Conservation (phyloP, 2,797 vertebrate genomes). For the Hybognathus amarus region DNA sequence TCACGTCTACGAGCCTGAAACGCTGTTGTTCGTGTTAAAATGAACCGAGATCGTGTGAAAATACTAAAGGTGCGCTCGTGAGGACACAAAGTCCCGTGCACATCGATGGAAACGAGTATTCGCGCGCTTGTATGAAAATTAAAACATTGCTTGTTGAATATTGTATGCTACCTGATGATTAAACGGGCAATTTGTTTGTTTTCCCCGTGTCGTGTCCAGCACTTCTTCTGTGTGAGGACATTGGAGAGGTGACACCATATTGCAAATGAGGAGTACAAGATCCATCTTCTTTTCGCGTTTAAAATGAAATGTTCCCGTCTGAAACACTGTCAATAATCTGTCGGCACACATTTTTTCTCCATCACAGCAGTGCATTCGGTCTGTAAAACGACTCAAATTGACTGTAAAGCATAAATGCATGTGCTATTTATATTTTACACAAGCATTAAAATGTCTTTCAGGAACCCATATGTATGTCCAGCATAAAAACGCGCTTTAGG, state of each 20-base stretch:
- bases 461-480: not conserved
- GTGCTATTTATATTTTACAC: not conserved
- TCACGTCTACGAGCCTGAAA: not conserved
- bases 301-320: not conserved
- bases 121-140: not conserved
- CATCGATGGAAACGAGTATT: slow-evolving; percentile 12
- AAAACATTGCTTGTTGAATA: not conserved
- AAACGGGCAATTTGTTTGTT: not conserved
- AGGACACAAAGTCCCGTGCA: not conserved
- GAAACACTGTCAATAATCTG: not conserved
- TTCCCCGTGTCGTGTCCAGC: slow-evolving; percentile 45
- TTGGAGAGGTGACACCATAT: slow-evolving; percentile 50
- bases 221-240: slow-evolving; percentile 29
- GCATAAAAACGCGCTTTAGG: not conserved
- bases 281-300: not conserved
- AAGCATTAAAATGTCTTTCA: not conserved
- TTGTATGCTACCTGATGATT: slow-evolving; percentile 1
- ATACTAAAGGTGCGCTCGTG: not conserved
- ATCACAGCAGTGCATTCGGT: not conserved
- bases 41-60: slow-evolving; percentile 14
- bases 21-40: slow-evolving; percentile 24
- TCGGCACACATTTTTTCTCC: not conserved
- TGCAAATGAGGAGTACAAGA: slow-evolving; percentile 29
- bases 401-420: not conserved
- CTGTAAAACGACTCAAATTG: not conserved